These are phyloP conservation scores for Hylaea fasciaria DNA, from an alignment of 2,888 invertebrate species.

Conservation along the genomic window DNA sequence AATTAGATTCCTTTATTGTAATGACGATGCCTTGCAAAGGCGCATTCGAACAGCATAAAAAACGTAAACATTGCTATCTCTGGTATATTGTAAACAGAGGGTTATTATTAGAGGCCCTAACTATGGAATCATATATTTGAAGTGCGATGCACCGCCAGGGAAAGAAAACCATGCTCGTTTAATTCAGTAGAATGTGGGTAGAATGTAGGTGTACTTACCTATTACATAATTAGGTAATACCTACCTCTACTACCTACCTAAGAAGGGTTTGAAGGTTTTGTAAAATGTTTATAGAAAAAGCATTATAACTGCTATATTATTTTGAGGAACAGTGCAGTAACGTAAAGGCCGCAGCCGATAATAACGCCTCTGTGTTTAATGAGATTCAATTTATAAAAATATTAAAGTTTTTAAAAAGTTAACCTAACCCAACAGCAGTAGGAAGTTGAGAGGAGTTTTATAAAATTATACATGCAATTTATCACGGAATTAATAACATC, in stretches of 20 bases:
- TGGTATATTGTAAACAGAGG: constrained; percentile 68
- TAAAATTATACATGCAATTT: constrained; percentile 17
- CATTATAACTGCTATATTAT: too few relatives aligned
- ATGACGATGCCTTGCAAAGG: constrained; percentile 10
- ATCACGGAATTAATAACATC: constrained; percentile 33
- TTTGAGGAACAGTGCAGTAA: too few relatives aligned
- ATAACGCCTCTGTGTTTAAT: too few relatives aligned
- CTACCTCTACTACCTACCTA: too few relatives aligned
- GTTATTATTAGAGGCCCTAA: constrained; percentile 73
- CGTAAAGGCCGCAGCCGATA: too few relatives aligned
- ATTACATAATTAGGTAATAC: too few relatives aligned
- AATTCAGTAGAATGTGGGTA: not conserved
- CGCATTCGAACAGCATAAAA: constrained; percentile 51
- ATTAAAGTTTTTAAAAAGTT: too few relatives aligned
- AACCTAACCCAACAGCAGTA: not conserved
- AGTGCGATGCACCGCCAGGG: constrained; percentile 48
- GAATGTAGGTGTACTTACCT: too few relatives aligned
- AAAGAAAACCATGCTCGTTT: constrained; percentile 11
- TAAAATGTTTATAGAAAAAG: too few relatives aligned
- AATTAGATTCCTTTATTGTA: constrained; percentile 20
- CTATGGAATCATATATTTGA: constrained; percentile 61
- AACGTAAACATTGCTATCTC: constrained; percentile 77
- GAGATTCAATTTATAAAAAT: too few relatives aligned
- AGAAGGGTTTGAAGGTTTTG: too few relatives aligned
- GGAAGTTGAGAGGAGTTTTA: not conserved